Base-by-base conservation (phyloP, 2,888 invertebrate genomes). In the Rhingia campestris region DNA sequence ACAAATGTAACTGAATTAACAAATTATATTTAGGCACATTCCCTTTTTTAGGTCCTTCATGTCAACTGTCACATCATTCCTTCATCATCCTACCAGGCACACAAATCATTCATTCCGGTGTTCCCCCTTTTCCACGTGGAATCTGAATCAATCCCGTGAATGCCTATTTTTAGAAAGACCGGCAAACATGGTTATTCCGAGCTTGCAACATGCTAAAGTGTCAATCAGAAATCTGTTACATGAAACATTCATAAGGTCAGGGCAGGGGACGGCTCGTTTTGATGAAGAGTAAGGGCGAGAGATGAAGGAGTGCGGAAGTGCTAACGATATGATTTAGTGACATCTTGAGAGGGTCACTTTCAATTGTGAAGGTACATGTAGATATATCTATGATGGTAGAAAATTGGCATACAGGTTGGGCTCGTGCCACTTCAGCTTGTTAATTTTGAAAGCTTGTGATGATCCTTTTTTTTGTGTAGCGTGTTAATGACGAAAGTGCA, bases 61-160 rank as follows among this genome's bases (percentile, higher is more conserved):
- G 47, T 77, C 77, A 77, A 70, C 64, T 77, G 77, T 77, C 77
- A 77, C 77, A 64, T 77, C 49, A 77, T 47, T 63, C 47, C 76
- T 39, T 70, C 63, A 41, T 61, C 76, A 67, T 33, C 32, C 9
- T 54, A 54, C 61, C 45, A 12, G 9, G 6, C 39, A 32, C 35
- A 63, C 49, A 63, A 58, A 77, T 70, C 77, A 56, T 30, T 63
- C 56, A 47, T 47, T 41, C 47, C 9, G 45, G 4, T 10, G 14
- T 63, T 64, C 49, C 77, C 70, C 67, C 63, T 63, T 39, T 64
- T 32, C 30, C 6, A 45, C 53, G 51, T 32, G 66, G 53, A 51
- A 75, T 59, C 51, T 37, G 53, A 75, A 75, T 51, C 10, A 47
- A 69, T 56, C 58, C 58, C 33, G 37, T 5, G 39, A 47, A 33